Percentiles rank a stretch among this genome's conserved stretches.
These are phyloP conservation scores for Papilio aristodemus DNA, from an alignment of 1,140 invertebrate genomes.

Conservation along the genomic window DNA sequence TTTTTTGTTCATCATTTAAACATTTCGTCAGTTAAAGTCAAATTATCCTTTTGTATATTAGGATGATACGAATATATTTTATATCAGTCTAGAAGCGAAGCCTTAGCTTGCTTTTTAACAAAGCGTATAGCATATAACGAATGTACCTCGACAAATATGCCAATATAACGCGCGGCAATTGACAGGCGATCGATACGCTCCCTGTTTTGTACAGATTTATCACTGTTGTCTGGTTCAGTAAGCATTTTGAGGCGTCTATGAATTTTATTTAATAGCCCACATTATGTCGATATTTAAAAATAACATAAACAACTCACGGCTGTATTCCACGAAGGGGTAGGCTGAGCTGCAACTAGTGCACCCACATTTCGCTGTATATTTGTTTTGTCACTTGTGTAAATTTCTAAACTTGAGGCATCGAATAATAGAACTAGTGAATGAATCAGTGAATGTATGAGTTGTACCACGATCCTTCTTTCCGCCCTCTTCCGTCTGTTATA, in stretches of 20 bases:
- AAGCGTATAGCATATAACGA: slow-evolving; percentile 17
- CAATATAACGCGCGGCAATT: slow-evolving; percentile 30
- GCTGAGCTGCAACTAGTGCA: too few relatives aligned
- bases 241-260: slow-evolving; percentile 16
- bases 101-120: slow-evolving; percentile 23
- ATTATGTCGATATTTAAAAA: neutral
- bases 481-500: too few relatives aligned
- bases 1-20: too few relatives aligned
- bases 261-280: slow-evolving; percentile 14
- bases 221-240: slow-evolving; percentile 24
- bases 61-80: neutral
- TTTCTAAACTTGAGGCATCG: too few relatives aligned
- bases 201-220: slow-evolving; percentile 26
- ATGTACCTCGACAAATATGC: slow-evolving; percentile 25
- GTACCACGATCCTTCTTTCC: too few relatives aligned
- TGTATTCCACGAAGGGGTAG: too few relatives aligned
- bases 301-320: too few relatives aligned
- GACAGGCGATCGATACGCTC: slow-evolving; percentile 27
- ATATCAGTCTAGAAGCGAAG: neutral
- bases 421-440: too few relatives aligned
- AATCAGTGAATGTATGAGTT: too few relatives aligned
- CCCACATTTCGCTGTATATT: too few relatives aligned
- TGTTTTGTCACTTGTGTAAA: too few relatives aligned
- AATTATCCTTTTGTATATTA: neutral
- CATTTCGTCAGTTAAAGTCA: too few relatives aligned